Conservation (phyloP, 2,888 invertebrate species). For the Xestia rhomboidea region DNA sequence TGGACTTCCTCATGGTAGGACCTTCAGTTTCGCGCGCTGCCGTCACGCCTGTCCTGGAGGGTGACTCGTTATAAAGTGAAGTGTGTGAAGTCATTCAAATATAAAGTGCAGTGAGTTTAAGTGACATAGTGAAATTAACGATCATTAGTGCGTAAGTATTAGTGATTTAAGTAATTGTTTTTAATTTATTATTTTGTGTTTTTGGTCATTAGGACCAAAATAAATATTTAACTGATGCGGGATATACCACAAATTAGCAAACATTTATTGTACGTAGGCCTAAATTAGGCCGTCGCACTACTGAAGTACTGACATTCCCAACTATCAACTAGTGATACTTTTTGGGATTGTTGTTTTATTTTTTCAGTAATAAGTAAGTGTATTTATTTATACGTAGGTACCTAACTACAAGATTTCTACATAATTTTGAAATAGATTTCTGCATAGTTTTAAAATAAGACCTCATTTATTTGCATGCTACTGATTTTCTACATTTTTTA, state of each 20-base stretch:
- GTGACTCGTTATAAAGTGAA: slow-evolving; percentile 37
- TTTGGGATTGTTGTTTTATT: background rate
- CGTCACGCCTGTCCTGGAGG: slow-evolving; percentile 16
- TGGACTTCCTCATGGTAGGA: slow-evolving; percentile 78
- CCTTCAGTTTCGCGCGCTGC: slow-evolving; percentile 58
- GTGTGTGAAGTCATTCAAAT: slow-evolving; percentile 40
- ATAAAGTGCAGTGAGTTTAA: slow-evolving; percentile 36
- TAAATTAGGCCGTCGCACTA: slow-evolving; percentile 51
- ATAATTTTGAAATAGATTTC: background rate
- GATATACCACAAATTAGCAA: background rate
- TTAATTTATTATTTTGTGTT: background rate
- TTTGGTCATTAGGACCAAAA: background rate
- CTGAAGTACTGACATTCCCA: background rate
- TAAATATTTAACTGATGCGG: background rate
- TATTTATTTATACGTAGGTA: background rate
- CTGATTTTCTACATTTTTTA: background rate
- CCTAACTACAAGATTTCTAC: background rate
- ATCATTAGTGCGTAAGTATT: slow-evolving; percentile 39
- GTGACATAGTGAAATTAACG: slow-evolving; percentile 33
- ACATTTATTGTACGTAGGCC: slow-evolving; percentile 36
- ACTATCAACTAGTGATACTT: background rate
- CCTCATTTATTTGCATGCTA: background rate
- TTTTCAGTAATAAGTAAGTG: background rate
- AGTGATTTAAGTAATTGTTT: background rate
- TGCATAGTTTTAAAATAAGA: slow-evolving; percentile 5